phyloP scores from a whole-genome alignment of 2,797 vertebrate genomes.

The Eptatretus atami region DNA sequence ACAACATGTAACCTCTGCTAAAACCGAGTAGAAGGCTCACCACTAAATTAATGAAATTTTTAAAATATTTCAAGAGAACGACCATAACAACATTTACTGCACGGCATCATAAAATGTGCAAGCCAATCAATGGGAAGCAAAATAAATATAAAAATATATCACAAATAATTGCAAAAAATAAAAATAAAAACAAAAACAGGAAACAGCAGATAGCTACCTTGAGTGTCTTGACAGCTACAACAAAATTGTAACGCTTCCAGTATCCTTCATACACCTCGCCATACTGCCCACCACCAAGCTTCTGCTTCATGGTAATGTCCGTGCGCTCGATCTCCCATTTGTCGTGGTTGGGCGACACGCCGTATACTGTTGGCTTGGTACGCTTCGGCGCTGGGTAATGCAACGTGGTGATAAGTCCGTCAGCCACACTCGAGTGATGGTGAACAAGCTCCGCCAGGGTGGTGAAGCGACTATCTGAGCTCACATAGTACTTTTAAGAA shows the following conservation, averaged over 20 bases:
- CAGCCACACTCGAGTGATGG: slow-evolving; percentile 87
- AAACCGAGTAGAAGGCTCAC: too few species aligned
- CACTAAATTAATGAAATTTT: too few species aligned
- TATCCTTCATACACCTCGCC: slow-evolving; percentile 89
- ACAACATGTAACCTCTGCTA: too few species aligned
- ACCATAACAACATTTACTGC: too few species aligned
- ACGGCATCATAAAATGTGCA: too few species aligned
- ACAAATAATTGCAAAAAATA: too few species aligned
- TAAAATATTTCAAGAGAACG: too few species aligned
- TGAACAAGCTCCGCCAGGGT: slow-evolving; percentile 84
- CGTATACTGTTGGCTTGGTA: slow-evolving; percentile 94
- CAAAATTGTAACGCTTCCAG: slow-evolving; percentile 94
- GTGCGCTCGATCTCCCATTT: slow-evolving; percentile 99
- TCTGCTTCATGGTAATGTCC: slow-evolving; percentile 99
- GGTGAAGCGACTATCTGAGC: slow-evolving; percentile 78
- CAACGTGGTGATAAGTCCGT: slow-evolving; percentile 78
- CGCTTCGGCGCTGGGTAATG: slow-evolving; percentile 97
- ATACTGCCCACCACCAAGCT: slow-evolving; percentile 86
- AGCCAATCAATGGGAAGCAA: too few species aligned
- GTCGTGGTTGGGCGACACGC: slow-evolving; percentile 90
- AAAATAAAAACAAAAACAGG: too few species aligned
- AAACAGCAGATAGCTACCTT: slow-evolving; percentile 25
- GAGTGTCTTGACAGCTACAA: slow-evolving; percentile 78
- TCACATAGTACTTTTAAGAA: slow-evolving; percentile 28
- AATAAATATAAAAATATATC: too few species aligned